Conservation (phyloP, 1,140 invertebrate genomes). For the Drosophila lowei region DNA sequence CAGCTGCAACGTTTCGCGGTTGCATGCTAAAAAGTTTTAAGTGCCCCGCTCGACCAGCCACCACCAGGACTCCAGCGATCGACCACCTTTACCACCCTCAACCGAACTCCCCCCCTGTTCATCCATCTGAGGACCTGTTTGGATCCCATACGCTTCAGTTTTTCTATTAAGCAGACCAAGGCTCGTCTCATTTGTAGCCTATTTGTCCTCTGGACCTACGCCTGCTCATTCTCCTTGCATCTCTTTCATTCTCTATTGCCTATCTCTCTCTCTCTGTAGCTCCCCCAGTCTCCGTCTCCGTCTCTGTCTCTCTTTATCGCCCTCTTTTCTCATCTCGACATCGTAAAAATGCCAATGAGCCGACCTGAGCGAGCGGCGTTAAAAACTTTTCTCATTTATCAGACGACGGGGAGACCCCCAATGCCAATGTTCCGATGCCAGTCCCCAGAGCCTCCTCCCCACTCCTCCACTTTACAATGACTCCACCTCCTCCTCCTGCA, state of each 20-base stretch:
- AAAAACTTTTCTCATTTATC: slow-evolving; percentile 81
- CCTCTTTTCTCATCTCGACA: slow-evolving; percentile 34
- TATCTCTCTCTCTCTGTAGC: not conserved
- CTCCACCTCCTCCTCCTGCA: not conserved
- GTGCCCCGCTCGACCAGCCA: slow-evolving; percentile 63
- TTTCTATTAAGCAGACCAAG: slow-evolving; percentile 73
- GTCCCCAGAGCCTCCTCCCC: not conserved
- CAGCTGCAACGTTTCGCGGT: slow-evolving; percentile 66
- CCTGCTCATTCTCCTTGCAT: not conserved
- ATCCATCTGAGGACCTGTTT: not conserved
- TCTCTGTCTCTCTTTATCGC: not conserved
- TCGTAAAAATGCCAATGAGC: slow-evolving; percentile 81
- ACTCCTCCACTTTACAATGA: not conserved
- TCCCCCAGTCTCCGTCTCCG: no score
- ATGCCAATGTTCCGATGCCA: not conserved
- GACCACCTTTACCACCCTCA: slow-evolving; percentile 19
- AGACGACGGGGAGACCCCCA: slow-evolving; percentile 40
- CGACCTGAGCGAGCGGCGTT: slow-evolving; percentile 73
- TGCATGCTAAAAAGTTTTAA: slow-evolving; percentile 80
- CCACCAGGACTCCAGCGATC: not conserved
- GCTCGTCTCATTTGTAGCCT: slow-evolving; percentile 78
- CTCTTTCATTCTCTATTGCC: no score
- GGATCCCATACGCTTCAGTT: slow-evolving; percentile 66
- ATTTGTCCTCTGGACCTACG: slow-evolving; percentile 62
- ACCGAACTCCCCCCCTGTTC: not conserved